A percentile compares a stretch with the other conserved stretches of the same genome.
These are phyloP conservation scores for Oophaga sylvatica DNA, from an alignment of 2,797 vertebrate species.

Conservation along the genomic window DNA sequence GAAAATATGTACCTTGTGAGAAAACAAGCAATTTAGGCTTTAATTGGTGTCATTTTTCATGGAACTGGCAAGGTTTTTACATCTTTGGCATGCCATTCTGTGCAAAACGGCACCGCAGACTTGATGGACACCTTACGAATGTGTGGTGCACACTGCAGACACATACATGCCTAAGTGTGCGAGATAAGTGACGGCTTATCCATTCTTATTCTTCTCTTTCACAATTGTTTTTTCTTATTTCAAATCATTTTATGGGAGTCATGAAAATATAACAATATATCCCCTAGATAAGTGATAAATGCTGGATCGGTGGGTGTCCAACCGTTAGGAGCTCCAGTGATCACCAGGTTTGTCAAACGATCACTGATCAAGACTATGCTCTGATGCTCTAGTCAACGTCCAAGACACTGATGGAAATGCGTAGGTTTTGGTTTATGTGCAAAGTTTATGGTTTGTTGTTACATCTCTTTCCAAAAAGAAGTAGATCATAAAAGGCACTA, in stretches of 20 bases:
- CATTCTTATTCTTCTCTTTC: neutral
- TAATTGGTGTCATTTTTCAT: constrained; percentile 98
- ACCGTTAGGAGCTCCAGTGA: too few relatives aligned
- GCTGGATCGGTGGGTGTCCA: too few relatives aligned
- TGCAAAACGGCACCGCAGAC: constrained; percentile 92
- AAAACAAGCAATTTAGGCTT: constrained; percentile 97
- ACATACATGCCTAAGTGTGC: constrained; percentile 77
- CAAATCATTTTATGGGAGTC: neutral
- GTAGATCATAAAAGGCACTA: too few relatives aligned
- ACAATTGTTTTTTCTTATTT: neutral
- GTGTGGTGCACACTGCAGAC: constrained; percentile 73
- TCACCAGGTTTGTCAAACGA: too few relatives aligned
- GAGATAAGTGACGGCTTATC: constrained; percentile 75
- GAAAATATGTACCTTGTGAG: constrained; percentile 99
- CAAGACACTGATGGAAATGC: too few relatives aligned
- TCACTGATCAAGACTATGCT: too few relatives aligned
- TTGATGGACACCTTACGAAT: constrained; percentile 88
- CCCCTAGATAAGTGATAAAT: too few relatives aligned
- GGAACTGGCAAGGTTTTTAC: constrained; percentile 92
- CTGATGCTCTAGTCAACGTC: too few relatives aligned
- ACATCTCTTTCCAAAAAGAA: too few relatives aligned
- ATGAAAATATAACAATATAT: too few relatives aligned
- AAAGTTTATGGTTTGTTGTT: too few relatives aligned
- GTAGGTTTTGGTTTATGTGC: too few relatives aligned
- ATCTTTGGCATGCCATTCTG: constrained; percentile 90